Percentiles rank a stretch among this genome's conserved stretches.
Conservation (phyloP, 2,113 vertebrate genomes). For the Galbula dea region DNA sequence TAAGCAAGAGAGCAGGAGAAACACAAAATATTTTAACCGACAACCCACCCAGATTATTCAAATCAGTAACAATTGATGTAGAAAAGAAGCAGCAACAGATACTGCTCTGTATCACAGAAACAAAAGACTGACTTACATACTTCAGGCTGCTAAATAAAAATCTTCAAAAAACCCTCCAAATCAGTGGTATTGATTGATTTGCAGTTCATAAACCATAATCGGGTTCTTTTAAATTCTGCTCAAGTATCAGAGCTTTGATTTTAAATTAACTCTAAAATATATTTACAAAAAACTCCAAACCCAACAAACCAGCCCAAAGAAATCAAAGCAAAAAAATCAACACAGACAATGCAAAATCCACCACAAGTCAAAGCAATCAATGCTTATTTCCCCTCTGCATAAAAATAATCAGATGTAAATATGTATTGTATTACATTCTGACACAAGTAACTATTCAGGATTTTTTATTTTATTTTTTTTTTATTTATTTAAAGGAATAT, state of each 20-base stretch:
- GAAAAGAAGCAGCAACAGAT: constrained; percentile 23
- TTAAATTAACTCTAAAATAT: background rate
- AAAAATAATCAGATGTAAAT: background rate
- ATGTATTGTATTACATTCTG: background rate
- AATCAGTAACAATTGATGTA: background rate
- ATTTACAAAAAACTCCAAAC: background rate
- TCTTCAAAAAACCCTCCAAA: background rate
- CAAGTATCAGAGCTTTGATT: background rate
- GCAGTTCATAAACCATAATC: background rate
- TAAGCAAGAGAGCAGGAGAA: background rate
- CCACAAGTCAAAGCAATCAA: background rate
- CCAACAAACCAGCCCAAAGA: no score
- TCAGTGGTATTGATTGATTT: background rate
- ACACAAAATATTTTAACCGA: background rate
- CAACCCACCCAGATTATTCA: background rate
- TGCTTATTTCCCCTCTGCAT: background rate
- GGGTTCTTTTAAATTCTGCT: background rate
- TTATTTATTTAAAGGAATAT: background rate
- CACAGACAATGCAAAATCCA: background rate
- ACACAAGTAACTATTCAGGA: background rate
- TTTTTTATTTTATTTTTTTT: background rate
- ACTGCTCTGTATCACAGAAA: background rate
- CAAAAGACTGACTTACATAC: background rate
- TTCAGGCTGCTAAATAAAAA: background rate
- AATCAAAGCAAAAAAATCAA: background rate